phyloP scores from a whole-genome alignment of 2,888 invertebrate species.

The Eupithecia inturbata region DNA sequence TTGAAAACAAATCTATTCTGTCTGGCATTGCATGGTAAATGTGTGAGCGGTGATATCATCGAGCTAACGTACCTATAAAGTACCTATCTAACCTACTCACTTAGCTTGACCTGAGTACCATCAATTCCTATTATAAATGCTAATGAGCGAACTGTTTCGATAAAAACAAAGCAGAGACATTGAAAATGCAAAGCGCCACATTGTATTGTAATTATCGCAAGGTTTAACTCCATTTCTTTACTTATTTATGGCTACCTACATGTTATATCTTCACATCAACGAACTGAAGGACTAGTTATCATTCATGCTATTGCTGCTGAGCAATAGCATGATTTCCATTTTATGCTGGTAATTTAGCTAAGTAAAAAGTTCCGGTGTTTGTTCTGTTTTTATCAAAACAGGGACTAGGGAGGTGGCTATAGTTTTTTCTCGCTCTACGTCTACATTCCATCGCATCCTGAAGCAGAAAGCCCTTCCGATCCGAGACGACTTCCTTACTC shows the following conservation, averaged over 20 bases:
- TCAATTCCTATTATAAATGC: constrained; percentile 35
- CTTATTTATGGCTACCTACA: constrained; percentile 7
- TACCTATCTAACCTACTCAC: constrained; percentile 10
- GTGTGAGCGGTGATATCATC: constrained; percentile 41
- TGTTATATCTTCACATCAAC: background rate
- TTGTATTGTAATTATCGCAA: constrained; percentile 35
- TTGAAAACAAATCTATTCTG: constrained; percentile 40
- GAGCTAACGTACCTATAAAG: constrained; percentile 27
- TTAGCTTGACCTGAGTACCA: constrained; percentile 38
- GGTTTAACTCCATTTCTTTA: constrained; percentile 19
- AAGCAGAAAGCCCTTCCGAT: constrained; percentile 48
- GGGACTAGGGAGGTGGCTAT: constrained; percentile 14
- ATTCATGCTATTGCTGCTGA: too few species aligned
- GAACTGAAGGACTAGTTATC: background rate
- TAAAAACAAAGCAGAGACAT: constrained; percentile 23
- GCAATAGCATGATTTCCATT: background rate
- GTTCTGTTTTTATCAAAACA: background rate
- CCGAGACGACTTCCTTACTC: constrained; percentile 55
- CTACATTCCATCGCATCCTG: constrained; percentile 43
- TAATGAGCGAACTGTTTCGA: constrained; percentile 27
- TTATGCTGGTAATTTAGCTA: background rate
- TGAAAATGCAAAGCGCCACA: constrained; percentile 31
- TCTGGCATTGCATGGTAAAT: constrained; percentile 40
- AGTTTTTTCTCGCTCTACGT: constrained; percentile 36
- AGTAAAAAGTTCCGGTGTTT: background rate